Evolutionary conservation across 2,888 invertebrate genomes (phyloP).

Genomic region (Aspidiotus destructor): DNA sequence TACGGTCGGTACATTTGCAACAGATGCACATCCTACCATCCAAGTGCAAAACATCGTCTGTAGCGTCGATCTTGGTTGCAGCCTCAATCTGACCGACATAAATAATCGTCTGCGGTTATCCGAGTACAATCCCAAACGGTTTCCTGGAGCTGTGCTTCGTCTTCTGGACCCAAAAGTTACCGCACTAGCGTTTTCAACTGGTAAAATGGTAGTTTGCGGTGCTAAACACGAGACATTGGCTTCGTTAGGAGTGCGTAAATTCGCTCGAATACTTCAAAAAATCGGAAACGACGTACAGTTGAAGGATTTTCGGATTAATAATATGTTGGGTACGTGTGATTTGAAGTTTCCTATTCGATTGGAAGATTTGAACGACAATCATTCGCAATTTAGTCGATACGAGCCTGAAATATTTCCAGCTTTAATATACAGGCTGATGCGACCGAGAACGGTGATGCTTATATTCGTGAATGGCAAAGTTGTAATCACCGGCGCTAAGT

Average conservation of each 20-base stretch:
- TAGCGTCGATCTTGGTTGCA: conserved; percentile 63
- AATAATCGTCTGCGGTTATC: conserved; percentile 71
- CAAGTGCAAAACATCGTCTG: conserved; percentile 58
- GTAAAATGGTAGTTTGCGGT: conserved; percentile 74
- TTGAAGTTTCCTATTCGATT: conserved; percentile 61
- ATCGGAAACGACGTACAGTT: conserved; percentile 69
- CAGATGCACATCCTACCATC: conserved; percentile 12
- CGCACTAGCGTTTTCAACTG: conserved; percentile 65
- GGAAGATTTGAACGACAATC: conserved; percentile 63
- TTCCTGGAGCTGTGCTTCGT: conserved; percentile 74
- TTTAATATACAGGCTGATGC: conserved; percentile 95
- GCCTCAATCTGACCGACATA: conserved; percentile 60
- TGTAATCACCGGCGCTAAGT: conserved; percentile 63
- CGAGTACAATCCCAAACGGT: conserved; percentile 71
- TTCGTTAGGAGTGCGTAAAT: conserved; percentile 66
- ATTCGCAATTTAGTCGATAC: conserved; percentile 61
- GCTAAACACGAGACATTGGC: conserved; percentile 68
- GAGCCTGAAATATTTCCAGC: conserved; percentile 98
- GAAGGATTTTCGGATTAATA: conserved; percentile 67
- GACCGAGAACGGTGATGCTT: conserved; percentile 85
- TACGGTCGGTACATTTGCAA: not conserved
- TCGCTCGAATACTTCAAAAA: conserved; percentile 72
- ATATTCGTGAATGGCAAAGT: conserved; percentile 99
- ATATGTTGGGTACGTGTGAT: conserved; percentile 66
- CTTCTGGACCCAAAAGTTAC: conserved; percentile 68